A percentile compares a stretch with the other conserved stretches of the same genome.
These are phyloP conservation scores for Pachypeltis micranthus DNA, from an alignment of 1,140 invertebrate genomes.

Conservation along the genomic window DNA sequence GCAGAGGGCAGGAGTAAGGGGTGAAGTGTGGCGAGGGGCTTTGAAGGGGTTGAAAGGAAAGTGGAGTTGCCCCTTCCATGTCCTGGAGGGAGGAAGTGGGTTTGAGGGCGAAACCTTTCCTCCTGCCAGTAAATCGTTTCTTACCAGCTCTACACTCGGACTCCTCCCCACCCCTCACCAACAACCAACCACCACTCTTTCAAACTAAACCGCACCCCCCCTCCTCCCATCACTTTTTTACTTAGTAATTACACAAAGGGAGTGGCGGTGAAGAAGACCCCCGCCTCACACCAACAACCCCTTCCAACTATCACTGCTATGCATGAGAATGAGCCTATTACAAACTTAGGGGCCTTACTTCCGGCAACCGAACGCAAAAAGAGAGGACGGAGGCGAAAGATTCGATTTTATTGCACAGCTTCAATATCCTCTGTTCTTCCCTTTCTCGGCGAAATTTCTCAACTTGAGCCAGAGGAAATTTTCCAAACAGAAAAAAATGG, in stretches of 20 bases:
- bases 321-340: background rate
- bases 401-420: too few relatives aligned
- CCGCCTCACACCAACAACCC: background rate
- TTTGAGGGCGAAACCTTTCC: background rate
- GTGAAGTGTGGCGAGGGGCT: background rate
- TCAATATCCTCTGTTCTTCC: too few relatives aligned
- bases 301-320: background rate
- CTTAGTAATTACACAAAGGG: background rate
- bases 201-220: background rate
- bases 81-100: background rate
- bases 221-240: background rate
- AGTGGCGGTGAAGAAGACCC: too few relatives aligned
- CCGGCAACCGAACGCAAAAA: too few relatives aligned
- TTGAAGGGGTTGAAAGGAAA: too few relatives aligned
- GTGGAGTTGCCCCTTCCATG: too few relatives aligned
- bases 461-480: too few relatives aligned
- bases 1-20: background rate
- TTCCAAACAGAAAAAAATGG: too few relatives aligned
- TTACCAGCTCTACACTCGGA: background rate
- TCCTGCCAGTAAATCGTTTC: background rate
- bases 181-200: background rate
- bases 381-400: too few relatives aligned
- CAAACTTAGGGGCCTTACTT: too few relatives aligned
- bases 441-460: too few relatives aligned
- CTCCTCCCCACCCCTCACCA: background rate